phyloP scores from a whole-genome alignment of 2,888 invertebrate genomes.

The Microchrysa polita region DNA sequence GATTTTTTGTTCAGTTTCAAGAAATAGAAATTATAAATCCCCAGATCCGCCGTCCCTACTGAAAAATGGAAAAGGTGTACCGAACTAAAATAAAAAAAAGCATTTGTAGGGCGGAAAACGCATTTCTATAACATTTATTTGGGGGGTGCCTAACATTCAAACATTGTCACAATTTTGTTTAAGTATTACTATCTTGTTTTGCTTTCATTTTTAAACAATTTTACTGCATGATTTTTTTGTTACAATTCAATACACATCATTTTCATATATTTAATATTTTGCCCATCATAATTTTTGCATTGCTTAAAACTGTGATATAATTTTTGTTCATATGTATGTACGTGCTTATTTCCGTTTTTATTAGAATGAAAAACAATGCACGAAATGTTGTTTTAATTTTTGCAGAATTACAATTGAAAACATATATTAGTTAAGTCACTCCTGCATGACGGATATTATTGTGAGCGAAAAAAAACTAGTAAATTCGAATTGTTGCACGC shows the following conservation, averaged over 20 bases:
- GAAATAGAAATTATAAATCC: too few relatives aligned
- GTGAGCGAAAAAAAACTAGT: too few relatives aligned
- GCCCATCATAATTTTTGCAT: background rate
- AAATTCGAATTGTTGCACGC: too few relatives aligned
- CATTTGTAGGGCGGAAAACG: slow-evolving; percentile 48
- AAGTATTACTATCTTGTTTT: too few relatives aligned
- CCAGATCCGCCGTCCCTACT: too few relatives aligned
- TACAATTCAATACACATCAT: slow-evolving; percentile 5
- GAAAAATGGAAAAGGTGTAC: too few relatives aligned
- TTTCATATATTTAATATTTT: slow-evolving; percentile 26
- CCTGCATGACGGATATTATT: too few relatives aligned
- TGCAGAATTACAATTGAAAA: too few relatives aligned
- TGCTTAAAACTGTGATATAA: slow-evolving; percentile 18
- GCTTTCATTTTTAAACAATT: slow-evolving; percentile 37
- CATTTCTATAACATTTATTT: slow-evolving; percentile 49
- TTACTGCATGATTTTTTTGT: slow-evolving; percentile 7
- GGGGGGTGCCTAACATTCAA: slow-evolving; percentile 48
- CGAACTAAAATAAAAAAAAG: slow-evolving; percentile 2
- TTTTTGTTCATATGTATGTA: background rate
- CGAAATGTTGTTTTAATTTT: background rate
- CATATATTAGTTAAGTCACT: too few relatives aligned
- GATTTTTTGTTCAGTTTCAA: too few relatives aligned
- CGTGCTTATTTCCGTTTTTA: background rate
- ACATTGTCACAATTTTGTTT: slow-evolving; percentile 45
- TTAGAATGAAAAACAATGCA: background rate